A percentile compares a stretch with the other conserved stretches of the same genome.
These are phyloP conservation scores for Neofelis nebulosa DNA, from an alignment of 2,113 vertebrate genomes.

Conservation along the genomic window DNA sequence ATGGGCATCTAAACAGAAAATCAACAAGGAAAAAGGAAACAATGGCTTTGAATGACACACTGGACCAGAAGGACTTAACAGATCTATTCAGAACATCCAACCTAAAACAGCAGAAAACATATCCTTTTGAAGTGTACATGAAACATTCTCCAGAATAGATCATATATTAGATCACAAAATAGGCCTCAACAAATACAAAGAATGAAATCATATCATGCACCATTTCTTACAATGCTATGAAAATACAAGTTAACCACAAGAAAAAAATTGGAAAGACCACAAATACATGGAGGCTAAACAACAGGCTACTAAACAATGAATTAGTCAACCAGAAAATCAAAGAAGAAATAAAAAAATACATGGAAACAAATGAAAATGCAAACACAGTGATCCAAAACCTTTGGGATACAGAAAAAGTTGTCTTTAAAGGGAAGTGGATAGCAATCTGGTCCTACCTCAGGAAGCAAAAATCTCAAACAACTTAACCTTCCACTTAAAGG, in stretches of 20 bases:
- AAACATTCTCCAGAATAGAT: not conserved
- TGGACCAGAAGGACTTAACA: not conserved
- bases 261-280: not conserved
- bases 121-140: not conserved
- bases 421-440: not conserved
- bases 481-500: not conserved
- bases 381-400: not conserved
- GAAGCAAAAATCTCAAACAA: not conserved
- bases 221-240: not conserved
- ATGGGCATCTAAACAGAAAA: not conserved
- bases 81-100: not conserved
- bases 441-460: not conserved
- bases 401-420: not conserved
- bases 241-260: not conserved
- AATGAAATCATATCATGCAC: not conserved
- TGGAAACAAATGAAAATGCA: not conserved
- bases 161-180: not conserved
- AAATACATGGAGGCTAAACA: not conserved
- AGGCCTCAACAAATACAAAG: not conserved
- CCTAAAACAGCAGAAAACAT: not conserved
- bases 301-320: not conserved
- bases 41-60: not conserved
- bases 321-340: not conserved
- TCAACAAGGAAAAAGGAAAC: not conserved
- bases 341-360: not conserved